Percentiles rank a stretch among this genome's conserved stretches.
These are phyloP conservation scores for Rhaphigaster nebulosa DNA, from an alignment of 2,888 invertebrate genomes.

Conservation along the genomic window DNA sequence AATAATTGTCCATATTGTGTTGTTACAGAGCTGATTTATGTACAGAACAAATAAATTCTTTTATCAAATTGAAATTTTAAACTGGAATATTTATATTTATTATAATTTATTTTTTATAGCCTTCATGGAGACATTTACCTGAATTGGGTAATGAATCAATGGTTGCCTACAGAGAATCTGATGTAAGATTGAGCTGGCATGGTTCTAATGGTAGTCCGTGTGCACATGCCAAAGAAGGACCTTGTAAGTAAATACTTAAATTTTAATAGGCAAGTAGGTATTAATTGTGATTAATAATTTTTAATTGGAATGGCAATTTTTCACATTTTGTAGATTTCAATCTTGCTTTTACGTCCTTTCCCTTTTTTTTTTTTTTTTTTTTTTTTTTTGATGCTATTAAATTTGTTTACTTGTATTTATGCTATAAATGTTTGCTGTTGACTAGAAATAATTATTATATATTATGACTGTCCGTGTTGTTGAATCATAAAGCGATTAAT, in stretches of 20 bases:
- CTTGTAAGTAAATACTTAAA: slow-evolving; percentile 69
- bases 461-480: not conserved
- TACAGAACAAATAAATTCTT: not conserved
- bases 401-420: not conserved
- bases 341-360: not conserved
- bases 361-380: not conserved
- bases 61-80: not conserved
- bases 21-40: not conserved
- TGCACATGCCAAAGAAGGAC: slow-evolving; percentile 87
- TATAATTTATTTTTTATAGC: slow-evolving; percentile 72
- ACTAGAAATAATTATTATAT: no score
- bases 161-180: slow-evolving; percentile 91
- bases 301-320: not conserved
- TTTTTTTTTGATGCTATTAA: not conserved
- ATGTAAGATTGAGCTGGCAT: slow-evolving; percentile 88
- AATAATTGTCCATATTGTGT: not conserved
- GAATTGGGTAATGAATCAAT: slow-evolving; percentile 84
- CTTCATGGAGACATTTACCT: slow-evolving; percentile 92
- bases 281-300: not conserved
- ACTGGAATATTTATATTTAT: not conserved
- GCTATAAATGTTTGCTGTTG: not conserved
- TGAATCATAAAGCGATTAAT: not conserved
- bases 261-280: not conserved
- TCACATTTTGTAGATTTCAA: not conserved
- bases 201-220: slow-evolving; percentile 73